Evolutionary conservation across 2,113 vertebrate species (phyloP).

Genomic region (Pedetes capensis): DNA sequence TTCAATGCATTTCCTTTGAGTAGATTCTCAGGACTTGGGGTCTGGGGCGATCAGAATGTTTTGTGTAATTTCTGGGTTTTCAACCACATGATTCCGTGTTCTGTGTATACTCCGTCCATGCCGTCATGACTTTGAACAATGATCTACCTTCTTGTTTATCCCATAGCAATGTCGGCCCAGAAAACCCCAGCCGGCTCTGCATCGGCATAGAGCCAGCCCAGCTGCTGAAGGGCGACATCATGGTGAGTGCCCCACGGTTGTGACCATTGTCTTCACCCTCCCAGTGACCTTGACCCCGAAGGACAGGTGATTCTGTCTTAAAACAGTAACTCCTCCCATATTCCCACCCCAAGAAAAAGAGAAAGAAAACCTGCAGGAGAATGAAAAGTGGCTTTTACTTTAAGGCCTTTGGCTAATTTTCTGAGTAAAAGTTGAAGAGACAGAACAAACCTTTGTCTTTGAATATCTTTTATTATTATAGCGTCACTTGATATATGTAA

Average conservation of each 20-base stretch:
- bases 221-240: slow-evolving; percentile 95
- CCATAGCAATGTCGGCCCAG: slow-evolving; percentile 87
- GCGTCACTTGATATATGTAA: background rate
- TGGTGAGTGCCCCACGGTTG: slow-evolving; percentile 85
- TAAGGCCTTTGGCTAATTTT: background rate
- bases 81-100: background rate
- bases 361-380: background rate
- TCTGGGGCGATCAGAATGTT: fast-evolving
- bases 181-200: slow-evolving; percentile 87
- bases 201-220: slow-evolving; percentile 93
- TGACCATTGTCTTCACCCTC: fast-evolving
- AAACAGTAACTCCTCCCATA: fast-evolving
- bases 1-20: background rate
- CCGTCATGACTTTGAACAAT: fast-evolving
- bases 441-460: background rate
- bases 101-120: background rate
- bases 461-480: background rate
- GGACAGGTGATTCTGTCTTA: background rate
- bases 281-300: background rate
- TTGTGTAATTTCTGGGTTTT: background rate
- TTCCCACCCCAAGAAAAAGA: background rate
- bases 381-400: background rate
- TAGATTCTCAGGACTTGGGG: background rate
- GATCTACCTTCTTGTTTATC: background rate
- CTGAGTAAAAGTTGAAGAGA: slow-evolving; percentile 19